Base-by-base conservation (phyloP, 2,888 invertebrate species). In the Podabrus alpinus region DNA sequence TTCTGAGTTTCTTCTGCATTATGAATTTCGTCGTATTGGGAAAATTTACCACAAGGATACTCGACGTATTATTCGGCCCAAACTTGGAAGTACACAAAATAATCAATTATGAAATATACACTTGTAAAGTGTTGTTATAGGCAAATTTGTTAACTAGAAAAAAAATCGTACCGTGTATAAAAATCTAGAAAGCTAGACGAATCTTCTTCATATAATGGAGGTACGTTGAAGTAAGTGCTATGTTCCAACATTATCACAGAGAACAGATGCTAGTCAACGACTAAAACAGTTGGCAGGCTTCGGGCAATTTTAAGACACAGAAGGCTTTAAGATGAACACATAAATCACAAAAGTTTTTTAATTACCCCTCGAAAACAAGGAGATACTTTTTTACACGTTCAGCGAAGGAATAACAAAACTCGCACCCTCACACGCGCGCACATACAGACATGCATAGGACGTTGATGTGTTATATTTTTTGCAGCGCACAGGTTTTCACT, bases 121-220 rank as follows among this genome's bases (percentile, higher is more conserved):
- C n/a, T n/a, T n/a, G n/a, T n/a, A n/a, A n/a, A n/a, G n/a, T n/a
- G n/a, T n/a, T n/a, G n/a, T n/a, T n/a, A n/a, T n/a, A n/a, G n/a
- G n/a, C n/a, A n/a, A n/a, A n/a, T n/a, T n/a, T n/a, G n/a, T n/a
- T n/a, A n/a, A n/a, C 13, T 7, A 79, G 45, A 66, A 68, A 69
- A 68, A 69, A 77, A 71, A 68, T 85, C 86, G 80, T 83, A 87
- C 87, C 86, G 85, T 81, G 86, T 84, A 79, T 87, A 88, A 78
- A 87, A 86, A 83, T 87, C 87, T 78, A 87, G 86, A 82, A 86
- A 87, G 75, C 86, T 84, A 62, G 85, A 84, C 71, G 86, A 85
- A 64, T 81, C 82, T 67, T 84, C 83, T 74, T 87, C 86, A 81
- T 85, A 85, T 76, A 86, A 84, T 74, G 85, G 85, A 73, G 87